Evolutionary conservation across 2,113 vertebrate species (phyloP).

Genomic region (Nipponia nippon): DNA sequence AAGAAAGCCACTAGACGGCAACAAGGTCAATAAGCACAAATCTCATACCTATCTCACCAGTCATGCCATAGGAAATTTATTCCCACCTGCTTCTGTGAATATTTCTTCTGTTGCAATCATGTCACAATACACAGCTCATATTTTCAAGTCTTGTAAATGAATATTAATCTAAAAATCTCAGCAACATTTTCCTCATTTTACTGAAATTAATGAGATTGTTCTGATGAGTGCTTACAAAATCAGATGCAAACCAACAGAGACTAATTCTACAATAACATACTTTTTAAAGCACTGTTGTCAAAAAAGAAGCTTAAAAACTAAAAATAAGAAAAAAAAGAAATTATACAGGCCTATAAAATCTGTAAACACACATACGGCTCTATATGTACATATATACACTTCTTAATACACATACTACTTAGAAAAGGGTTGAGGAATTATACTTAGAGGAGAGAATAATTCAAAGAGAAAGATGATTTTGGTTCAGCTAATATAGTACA

Average conservation of each 20-base stretch:
- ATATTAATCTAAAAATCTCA: neutral
- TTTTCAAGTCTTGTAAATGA: neutral
- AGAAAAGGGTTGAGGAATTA: neutral
- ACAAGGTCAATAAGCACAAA: neutral
- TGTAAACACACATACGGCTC: neutral
- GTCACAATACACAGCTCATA: neutral
- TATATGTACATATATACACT: neutral
- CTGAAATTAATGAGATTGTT: neutral
- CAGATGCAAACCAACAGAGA: neutral
- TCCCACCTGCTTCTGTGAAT: neutral
- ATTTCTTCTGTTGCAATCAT: neutral
- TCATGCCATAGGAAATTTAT: neutral
- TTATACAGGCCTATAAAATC: neutral
- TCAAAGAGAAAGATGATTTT: neutral
- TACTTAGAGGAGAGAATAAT: neutral
- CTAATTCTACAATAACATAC: neutral
- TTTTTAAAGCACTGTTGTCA: neutral
- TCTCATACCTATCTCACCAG: neutral
- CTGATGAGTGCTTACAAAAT: neutral
- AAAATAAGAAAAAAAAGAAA: neutral
- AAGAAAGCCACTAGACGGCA: neutral
- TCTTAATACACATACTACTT: neutral
- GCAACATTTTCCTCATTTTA: neutral
- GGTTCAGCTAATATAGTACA: neutral
- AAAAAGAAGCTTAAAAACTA: neutral